Conservation (phyloP, 2,113 vertebrate genomes). For the Bubo blakistoni region DNA sequence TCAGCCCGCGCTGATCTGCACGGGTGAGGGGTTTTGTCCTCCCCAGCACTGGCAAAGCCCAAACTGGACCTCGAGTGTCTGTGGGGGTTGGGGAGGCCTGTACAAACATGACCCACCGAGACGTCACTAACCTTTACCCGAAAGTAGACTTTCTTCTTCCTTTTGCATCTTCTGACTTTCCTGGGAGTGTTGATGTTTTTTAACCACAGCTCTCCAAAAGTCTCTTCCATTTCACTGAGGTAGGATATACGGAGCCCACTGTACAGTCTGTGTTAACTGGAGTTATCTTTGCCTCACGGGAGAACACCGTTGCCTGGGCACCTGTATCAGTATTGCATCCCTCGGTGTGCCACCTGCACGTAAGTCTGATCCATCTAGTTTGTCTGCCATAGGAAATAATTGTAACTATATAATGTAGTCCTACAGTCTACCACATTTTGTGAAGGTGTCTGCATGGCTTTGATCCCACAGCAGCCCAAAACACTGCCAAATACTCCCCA, state of each 20-base stretch:
- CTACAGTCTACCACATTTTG: not conserved
- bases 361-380: not conserved
- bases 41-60: not conserved
- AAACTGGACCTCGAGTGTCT: too few relatives aligned
- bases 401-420: not conserved
- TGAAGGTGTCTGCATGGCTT: not conserved
- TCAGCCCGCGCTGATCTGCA: not conserved
- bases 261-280: not conserved
- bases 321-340: not conserved
- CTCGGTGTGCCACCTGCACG: too few relatives aligned
- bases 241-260: not conserved
- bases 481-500: not conserved
- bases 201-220: not conserved
- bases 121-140: not conserved
- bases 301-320: not conserved
- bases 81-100: not conserved
- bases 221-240: not conserved
- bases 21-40: not conserved
- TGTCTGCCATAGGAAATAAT: not conserved
- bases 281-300: not conserved
- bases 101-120: not conserved
- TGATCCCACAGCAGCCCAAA: not conserved
- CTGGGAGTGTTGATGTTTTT: not conserved
- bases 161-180: not conserved
- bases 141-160: not conserved